Evolutionary conservation across 2,888 invertebrate species (phyloP).

Genomic region (Sussaba pulchella): DNA sequence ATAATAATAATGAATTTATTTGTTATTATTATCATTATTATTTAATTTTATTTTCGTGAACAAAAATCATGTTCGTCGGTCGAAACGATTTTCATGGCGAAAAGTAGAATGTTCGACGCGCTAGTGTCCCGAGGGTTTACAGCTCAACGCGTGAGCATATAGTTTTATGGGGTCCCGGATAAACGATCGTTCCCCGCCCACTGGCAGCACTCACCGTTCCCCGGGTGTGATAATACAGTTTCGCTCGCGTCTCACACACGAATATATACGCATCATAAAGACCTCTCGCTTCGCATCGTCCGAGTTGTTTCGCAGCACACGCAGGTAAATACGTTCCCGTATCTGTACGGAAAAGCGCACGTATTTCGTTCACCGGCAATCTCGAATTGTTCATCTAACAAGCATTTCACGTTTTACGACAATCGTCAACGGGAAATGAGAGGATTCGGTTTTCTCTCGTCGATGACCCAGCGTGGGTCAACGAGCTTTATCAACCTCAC

Average conservation of each 20-base stretch:
- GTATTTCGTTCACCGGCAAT: slow-evolving; percentile 46
- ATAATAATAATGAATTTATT: background rate
- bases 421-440: slow-evolving; percentile 31
- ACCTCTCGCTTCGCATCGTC: slow-evolving; percentile 57
- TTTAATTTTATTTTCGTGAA: slow-evolving; percentile 7
- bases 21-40: background rate
- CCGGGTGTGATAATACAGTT: slow-evolving; percentile 63
- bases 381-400: slow-evolving; percentile 64
- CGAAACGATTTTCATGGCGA: slow-evolving; percentile 36
- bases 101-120: slow-evolving; percentile 27
- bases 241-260: slow-evolving; percentile 54
- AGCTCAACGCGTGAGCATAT: slow-evolving; percentile 34
- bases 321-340: slow-evolving; percentile 3
- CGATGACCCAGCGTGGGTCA: slow-evolving; percentile 5
- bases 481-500: slow-evolving; percentile 6
- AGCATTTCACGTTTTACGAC: slow-evolving; percentile 58
- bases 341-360: slow-evolving; percentile 47
- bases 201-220: slow-evolving; percentile 38
- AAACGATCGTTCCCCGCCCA: slow-evolving; percentile 63
- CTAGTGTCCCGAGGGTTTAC: slow-evolving; percentile 49
- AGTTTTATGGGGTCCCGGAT: slow-evolving; percentile 58
- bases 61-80: slow-evolving; percentile 19
- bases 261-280: slow-evolving; percentile 35
- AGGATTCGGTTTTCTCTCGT: slow-evolving; percentile 31
- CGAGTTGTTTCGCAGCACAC: slow-evolving; percentile 16